These are phyloP conservation scores for Harpegnathos saltator DNA, from an alignment of 1,140 invertebrate genomes.

Conservation along the genomic window DNA sequence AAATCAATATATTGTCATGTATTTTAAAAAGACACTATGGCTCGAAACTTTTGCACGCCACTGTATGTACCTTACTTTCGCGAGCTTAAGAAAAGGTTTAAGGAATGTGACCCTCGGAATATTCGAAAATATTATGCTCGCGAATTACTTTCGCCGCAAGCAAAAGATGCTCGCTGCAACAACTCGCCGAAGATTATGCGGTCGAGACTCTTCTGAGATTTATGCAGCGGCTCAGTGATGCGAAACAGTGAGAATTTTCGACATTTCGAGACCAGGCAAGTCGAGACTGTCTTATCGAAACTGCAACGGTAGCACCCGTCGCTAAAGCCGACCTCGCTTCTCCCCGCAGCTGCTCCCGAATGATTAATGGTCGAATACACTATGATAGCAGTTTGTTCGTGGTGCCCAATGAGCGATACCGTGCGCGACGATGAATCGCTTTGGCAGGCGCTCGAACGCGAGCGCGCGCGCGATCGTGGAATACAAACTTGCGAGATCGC, in stretches of 20 bases:
- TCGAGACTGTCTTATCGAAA: slow-evolving; percentile 38
- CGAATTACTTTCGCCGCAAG: neutral
- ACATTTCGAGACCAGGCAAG: neutral
- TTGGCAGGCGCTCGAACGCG: slow-evolving; percentile 3
- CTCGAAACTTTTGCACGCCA: no score
- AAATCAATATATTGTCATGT: no score
- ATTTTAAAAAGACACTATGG: no score
- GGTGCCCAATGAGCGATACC: slow-evolving; percentile 68
- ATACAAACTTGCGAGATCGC: neutral
- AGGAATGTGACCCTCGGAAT: neutral
- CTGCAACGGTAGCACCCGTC: neutral
- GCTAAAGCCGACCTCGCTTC: slow-evolving; percentile 39
- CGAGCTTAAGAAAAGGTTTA: neutral
- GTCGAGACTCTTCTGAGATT: neutral
- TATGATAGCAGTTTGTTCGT: slow-evolving; percentile 73
- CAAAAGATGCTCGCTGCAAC: neutral
- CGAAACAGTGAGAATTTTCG: neutral
- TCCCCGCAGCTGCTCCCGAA: slow-evolving; percentile 49
- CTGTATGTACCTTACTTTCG: no score
- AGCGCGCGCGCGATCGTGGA: neutral
- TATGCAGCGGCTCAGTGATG: neutral
- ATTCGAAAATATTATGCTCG: neutral
- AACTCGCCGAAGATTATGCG: neutral
- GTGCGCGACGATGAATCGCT: slow-evolving; percentile 32
- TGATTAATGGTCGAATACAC: slow-evolving; percentile 77